These are phyloP conservation scores for Abscondita cerata DNA, from an alignment of 2,888 invertebrate genomes.

Conservation along the genomic window DNA sequence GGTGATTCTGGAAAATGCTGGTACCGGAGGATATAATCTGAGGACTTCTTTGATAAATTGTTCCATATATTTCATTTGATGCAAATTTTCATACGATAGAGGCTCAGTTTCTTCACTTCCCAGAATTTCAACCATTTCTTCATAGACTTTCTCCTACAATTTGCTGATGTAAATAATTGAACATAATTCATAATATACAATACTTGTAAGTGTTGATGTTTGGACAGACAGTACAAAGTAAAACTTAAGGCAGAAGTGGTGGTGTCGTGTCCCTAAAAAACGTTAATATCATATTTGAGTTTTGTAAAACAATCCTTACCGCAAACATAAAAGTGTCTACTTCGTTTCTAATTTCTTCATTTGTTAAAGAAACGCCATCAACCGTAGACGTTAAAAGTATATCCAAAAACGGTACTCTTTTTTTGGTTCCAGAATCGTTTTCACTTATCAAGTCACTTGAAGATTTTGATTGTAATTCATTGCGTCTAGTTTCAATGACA, in stretches of 20 bases:
- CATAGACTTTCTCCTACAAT: neutral
- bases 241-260: constrained; percentile 60
- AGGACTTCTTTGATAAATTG: constrained; percentile 63
- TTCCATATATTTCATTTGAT: constrained; percentile 64
- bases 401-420: neutral
- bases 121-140: neutral
- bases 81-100: constrained; percentile 53
- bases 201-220: constrained; percentile 55
- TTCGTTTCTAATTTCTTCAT: too few species aligned
- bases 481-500: constrained; percentile 46
- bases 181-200: neutral
- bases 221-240: constrained; percentile 57
- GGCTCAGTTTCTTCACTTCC: constrained; percentile 31
- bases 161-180: neutral
- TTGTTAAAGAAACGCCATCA: too few species aligned
- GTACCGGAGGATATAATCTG: constrained; percentile 63
- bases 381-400: too few species aligned
- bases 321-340: too few species aligned
- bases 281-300: too few species aligned
- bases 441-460: neutral
- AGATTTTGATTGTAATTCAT: neutral
- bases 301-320: too few species aligned
- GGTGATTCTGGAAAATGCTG: constrained; percentile 58
- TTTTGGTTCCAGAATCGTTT: constrained; percentile 4
- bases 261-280: constrained; percentile 61